Base-by-base conservation (phyloP, 2,797 vertebrate species). In the Coracias cyanogaster region DNA sequence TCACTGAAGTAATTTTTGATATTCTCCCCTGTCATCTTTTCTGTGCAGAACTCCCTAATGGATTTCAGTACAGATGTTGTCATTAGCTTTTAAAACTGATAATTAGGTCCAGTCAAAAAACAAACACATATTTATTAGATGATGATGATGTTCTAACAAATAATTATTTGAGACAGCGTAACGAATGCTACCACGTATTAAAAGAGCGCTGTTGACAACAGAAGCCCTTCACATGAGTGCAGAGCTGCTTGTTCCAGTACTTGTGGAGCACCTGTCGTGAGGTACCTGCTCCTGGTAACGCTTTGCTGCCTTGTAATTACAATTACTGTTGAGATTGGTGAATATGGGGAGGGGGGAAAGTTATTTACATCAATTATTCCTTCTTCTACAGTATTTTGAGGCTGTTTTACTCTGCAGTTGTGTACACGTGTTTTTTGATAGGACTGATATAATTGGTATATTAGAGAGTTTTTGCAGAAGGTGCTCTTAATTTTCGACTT, bases 51-150 rank as follows among this genome's bases (percentile, higher is more conserved):
- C 89, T 93, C 3, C 18, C 28, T 89, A 62, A 62, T 83, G 35
- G 61, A 64, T 95, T 94, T 64, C n/a, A 33, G 57, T 39, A 20
- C 13, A 2, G 28, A 35, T 41, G 13, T 66, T 94, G 39, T 82
- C 83, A 57, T 24, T 49, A 28, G 86, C 51, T 90, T 90, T 90
- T 85, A 67, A 82, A 67, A 43, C 48, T 67, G 78, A 21, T 92
- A 82, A 95, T 94, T 91, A 86, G 61, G 60, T 82, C 61, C 2
- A 4, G 76, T 89, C 94, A 52, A 90, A 94, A 93, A 86, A 4
- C 39, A 73, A 89, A 67, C 69, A 80, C 45, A 16, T 67, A 90
- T 92, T 95, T 94, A 91, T 82, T 93, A 92, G 83, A 61, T 67
- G 29, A 87, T 92, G 80, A 72, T 79, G 16, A 80, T 94, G 31